Percentiles rank a stretch among this genome's conserved stretches.
Evolutionary conservation across 2,113 vertebrate species (phyloP).

Genomic region (Elephas maximus): DNA sequence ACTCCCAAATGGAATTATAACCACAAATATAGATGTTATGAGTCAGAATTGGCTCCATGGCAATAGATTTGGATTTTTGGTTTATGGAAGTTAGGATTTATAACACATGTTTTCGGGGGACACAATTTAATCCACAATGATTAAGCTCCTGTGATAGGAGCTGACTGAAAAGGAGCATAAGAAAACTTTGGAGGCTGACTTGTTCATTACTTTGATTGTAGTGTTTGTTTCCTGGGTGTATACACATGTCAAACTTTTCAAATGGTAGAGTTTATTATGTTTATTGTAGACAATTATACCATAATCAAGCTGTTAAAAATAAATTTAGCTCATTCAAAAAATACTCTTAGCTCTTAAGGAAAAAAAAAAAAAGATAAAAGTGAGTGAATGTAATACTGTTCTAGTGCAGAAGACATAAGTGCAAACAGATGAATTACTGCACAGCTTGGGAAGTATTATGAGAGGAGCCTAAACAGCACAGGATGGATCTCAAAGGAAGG

Average conservation of each 20-base stretch:
- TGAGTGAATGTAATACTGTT: not conserved
- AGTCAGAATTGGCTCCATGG: too few species aligned
- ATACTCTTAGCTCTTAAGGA: not conserved
- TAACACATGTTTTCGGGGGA: too few species aligned
- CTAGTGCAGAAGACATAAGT: not conserved
- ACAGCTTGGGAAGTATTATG: not conserved
- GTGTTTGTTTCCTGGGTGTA: not conserved
- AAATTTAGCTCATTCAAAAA: not conserved
- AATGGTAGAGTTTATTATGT: not conserved
- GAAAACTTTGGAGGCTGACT: not conserved
- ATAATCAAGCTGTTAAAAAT: not conserved
- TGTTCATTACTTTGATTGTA: not conserved
- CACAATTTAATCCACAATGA: too few species aligned
- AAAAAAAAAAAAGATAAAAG: not conserved
- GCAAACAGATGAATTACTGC: not conserved
- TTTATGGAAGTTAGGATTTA: too few species aligned
- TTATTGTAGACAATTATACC: not conserved
- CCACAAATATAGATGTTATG: too few species aligned
- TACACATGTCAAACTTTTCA: not conserved
- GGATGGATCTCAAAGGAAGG: not conserved
- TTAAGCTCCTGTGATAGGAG: too few species aligned
- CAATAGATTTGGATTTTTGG: too few species aligned
- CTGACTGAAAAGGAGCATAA: not conserved
- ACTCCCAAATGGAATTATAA: too few species aligned
- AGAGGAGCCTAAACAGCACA: not conserved